Evolutionary conservation across 2,113 vertebrate species (phyloP), one percentile per base, ranked within the genome.

Genomic region (Passer domesticus): DNA sequence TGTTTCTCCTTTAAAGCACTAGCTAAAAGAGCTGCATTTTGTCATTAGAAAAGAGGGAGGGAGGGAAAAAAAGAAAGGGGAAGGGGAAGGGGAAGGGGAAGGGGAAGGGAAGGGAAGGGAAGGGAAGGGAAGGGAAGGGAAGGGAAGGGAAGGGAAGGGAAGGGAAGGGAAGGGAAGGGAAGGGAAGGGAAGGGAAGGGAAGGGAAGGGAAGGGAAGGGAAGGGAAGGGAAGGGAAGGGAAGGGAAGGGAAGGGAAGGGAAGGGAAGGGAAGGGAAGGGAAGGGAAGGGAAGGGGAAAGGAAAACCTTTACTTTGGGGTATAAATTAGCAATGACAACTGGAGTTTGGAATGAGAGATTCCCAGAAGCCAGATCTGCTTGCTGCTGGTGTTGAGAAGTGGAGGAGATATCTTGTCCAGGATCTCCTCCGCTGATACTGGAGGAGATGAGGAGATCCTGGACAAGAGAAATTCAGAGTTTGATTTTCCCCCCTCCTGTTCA

Each of bases 281-380:
- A 39, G 12, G 9, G 6, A 4, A 23, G 10, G 8, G 15, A 15
- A 35, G 3, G 20, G 8, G n/a, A 14, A 13, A 33, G 20, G 13
- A 3, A 33, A 23, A n/a, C 14, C 8, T 85, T 68, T 85, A n/a
- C 67, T 83, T 44, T 69, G 25, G 15, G 3, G 6, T 86, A 41
- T 58, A 77, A 95, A 86, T 66, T 66, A 53, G 35, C 53, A 60
- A 53, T 88, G 82, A 88, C 72, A 76, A 2, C 24, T 41, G 17
- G 41, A 74, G 46, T 62, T 69, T 77, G 83, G 72, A 94, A 89
- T 77, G 72, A 92, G 59, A 39, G 33, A 14, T 89, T 94, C 76
- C 80, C 91, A 94, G 93, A 94, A 95, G 55, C 70, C 72, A 79
- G 35, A 39, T 82, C 53, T 79, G 16, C 58, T 80, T 89, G 46